phyloP scores from a whole-genome alignment of 1,140 invertebrate genomes.

The Lepidostoma basale region DNA sequence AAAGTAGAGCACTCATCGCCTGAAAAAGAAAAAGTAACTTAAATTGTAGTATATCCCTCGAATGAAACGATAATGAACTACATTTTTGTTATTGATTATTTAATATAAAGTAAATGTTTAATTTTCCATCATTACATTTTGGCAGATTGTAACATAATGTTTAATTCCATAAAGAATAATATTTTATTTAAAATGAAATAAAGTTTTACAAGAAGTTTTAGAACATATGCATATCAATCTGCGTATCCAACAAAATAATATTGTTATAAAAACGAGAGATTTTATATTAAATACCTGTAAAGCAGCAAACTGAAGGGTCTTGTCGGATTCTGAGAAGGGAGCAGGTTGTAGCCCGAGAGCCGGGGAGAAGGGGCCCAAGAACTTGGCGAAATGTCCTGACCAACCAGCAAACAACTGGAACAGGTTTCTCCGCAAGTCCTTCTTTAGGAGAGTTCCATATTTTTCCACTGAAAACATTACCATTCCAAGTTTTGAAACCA shows the following conservation, averaged over 20 bases:
- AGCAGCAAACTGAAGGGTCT: slow-evolving; percentile 71
- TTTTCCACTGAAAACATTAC: slow-evolving; percentile 76
- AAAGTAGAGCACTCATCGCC: slow-evolving; percentile 93
- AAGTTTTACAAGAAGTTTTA: no score
- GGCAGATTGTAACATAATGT: no score
- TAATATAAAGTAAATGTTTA: no score
- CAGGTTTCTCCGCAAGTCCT: slow-evolving; percentile 83
- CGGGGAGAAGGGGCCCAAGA: slow-evolving; percentile 53
- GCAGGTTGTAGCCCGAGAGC: slow-evolving; percentile 50
- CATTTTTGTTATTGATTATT: no score
- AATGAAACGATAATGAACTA: no score
- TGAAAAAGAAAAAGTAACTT: slow-evolving; percentile 61
- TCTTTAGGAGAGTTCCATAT: slow-evolving; percentile 82
- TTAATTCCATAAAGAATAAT: no score
- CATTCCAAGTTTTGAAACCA: background rate
- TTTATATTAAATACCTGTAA: slow-evolving; percentile 68
- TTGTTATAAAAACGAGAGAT: no score
- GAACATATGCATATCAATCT: no score
- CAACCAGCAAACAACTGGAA: slow-evolving; percentile 93
- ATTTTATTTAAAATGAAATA: no score
- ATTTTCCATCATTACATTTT: no score
- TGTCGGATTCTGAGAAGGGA: slow-evolving; percentile 55
- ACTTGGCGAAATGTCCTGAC: slow-evolving; percentile 82
- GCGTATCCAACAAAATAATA: no score
- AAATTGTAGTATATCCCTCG: no score